Conservation (phyloP, 2,888 invertebrate species). For the Ormia ochracea region DNA sequence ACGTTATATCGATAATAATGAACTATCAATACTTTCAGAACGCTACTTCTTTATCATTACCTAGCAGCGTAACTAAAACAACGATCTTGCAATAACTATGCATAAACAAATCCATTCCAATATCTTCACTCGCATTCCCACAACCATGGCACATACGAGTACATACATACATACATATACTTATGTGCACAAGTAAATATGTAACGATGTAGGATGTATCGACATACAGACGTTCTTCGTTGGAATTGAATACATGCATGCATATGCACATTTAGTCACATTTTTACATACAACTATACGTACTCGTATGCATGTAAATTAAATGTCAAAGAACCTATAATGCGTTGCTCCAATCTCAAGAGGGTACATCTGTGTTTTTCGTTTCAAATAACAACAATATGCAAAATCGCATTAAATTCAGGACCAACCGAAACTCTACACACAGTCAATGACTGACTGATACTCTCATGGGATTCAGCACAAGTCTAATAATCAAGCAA, state of each 20-base stretch:
- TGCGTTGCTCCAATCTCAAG: slow-evolving; percentile 9
- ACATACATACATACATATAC: not conserved
- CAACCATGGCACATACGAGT: no score
- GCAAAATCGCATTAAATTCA: slow-evolving; percentile 50
- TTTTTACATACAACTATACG: no score
- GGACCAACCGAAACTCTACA: slow-evolving; percentile 48
- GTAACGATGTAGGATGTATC: not conserved
- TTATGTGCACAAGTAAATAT: not conserved
- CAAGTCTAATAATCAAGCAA: slow-evolving; percentile 17
- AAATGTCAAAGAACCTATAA: slow-evolving; percentile 57
- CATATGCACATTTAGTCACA: not conserved
- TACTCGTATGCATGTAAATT: not conserved
- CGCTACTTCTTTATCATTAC: no score
- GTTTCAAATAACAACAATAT: slow-evolving; percentile 3
- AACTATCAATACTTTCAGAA: no score
- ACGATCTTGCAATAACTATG: no score
- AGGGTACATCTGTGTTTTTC: slow-evolving; percentile 46
- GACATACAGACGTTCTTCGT: no score
- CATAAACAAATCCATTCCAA: no score
- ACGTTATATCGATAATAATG: no score
- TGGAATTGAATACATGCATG: not conserved
- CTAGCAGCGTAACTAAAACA: no score
- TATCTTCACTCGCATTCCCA: no score
- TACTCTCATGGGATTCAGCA: slow-evolving; percentile 42
- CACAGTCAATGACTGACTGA: slow-evolving; percentile 28